Percentiles rank a stretch among this genome's conserved stretches.
phyloP scores from a whole-genome alignment of 2,113 vertebrate species.

The Ursus arctos region DNA sequence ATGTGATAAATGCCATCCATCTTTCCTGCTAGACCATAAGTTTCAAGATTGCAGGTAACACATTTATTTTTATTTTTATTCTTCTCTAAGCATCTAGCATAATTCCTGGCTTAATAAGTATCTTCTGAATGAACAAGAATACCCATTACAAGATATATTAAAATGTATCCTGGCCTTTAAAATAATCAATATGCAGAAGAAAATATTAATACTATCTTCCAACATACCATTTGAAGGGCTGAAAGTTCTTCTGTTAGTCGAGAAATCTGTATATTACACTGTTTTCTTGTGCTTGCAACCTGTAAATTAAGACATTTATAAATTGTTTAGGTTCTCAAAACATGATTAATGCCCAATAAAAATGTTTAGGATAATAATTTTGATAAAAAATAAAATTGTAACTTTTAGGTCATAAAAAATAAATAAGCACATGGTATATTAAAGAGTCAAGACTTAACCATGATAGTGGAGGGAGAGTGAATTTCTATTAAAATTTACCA shows the following conservation, averaged over 20 bases:
- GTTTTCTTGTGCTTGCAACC: constrained; percentile 93
- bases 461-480: background rate
- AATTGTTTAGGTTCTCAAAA: constrained; percentile 45
- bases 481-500: background rate
- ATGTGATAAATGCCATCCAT: background rate
- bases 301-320: constrained; percentile 79
- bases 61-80: background rate
- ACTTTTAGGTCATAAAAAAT: constrained; percentile 12
- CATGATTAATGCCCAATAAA: constrained; percentile 6
- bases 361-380: background rate
- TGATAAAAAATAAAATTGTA: background rate
- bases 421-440: background rate
- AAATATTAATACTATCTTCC: constrained; percentile 27
- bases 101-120: background rate
- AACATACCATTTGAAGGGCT: constrained; percentile 93
- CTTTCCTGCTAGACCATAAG: background rate
- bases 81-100: background rate
- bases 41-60: background rate
- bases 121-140: constrained; percentile 38
- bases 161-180: background rate
- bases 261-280: constrained; percentile 92
- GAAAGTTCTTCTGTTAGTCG: constrained; percentile 94
- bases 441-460: background rate
- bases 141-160: background rate
- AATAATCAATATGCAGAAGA: background rate